A percentile compares a stretch with the other conserved stretches of the same genome.
phyloP scores from a whole-genome alignment of 1,140 invertebrate species.

The Vollenhovia emeryi region DNA sequence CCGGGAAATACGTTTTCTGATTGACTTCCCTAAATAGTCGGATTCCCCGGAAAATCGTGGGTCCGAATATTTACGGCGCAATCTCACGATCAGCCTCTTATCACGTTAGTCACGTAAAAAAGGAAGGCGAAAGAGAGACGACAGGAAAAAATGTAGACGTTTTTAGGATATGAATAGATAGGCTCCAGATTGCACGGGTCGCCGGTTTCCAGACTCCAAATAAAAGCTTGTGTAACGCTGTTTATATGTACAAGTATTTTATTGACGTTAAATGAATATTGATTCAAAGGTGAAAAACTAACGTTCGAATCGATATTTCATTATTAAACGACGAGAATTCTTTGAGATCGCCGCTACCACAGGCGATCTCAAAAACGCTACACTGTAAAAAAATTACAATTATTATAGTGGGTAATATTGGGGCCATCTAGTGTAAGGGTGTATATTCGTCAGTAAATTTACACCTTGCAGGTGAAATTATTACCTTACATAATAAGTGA shows the following conservation, averaged over 20 bases:
- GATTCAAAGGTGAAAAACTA: too few relatives aligned
- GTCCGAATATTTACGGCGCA: constrained; percentile 18
- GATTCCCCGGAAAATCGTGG: constrained; percentile 8
- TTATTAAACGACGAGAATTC: not conserved
- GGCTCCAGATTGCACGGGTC: not conserved
- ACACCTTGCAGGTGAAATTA: too few relatives aligned
- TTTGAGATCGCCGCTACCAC: not conserved
- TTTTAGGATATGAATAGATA: not conserved
- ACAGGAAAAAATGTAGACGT: not conserved
- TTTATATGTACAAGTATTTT: not conserved
- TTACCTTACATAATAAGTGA: too few relatives aligned
- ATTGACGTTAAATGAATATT: not conserved
- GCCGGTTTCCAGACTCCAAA: not conserved
- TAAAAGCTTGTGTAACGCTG: not conserved
- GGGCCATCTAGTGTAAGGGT: too few relatives aligned
- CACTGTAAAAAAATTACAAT: too few relatives aligned
- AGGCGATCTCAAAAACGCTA: not conserved
- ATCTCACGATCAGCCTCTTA: not conserved
- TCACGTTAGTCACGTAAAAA: not conserved
- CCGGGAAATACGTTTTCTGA: constrained; percentile 39
- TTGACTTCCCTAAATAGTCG: constrained; percentile 42
- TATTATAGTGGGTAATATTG: too few relatives aligned
- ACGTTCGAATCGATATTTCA: not conserved
- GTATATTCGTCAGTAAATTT: too few relatives aligned
- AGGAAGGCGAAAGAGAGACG: not conserved